Base-by-base conservation (phyloP, 2,888 invertebrate genomes). In the Lumbricus terrestris region DNA sequence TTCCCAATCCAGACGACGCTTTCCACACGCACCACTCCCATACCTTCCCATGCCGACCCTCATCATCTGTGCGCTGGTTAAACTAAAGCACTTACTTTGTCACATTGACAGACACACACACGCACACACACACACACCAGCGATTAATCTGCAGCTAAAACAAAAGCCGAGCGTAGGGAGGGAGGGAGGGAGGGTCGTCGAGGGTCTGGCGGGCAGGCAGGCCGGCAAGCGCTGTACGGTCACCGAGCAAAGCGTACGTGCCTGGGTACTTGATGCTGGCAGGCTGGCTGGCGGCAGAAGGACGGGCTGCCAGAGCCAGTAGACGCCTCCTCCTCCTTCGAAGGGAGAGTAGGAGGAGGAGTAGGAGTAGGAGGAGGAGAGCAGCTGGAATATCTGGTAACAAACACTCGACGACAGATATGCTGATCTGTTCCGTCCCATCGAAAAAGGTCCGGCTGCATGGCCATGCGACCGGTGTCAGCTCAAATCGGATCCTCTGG, bases 211-310 rank as follows among this genome's bases (percentile, higher is more conserved):
- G 29, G 42, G 42, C 47, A 1, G 47, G 47, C 69, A 20, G 13
- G n/a, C 29, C 11, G 69, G 47, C 47, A 47, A 5, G 69, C 69
- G 69, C 29, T 6, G 69, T 54, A n/a, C 69, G n/a, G 29, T 69
- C 47, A 47, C 47, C 47, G 47, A 47, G 1, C 47, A 6, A 2
- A 11, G 69, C n/a, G 69, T 69, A 69, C n/a, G 69, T n/a, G 47
- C 69, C 69, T 69, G 69, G n/a, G 69, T n/a, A 69, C 69, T 69
- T 69, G 69, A 69, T 69, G 69, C 69, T 69, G 69, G 69, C 69
- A 47, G 47, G 47, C 47, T 4, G 42, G 69, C 69, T 18, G 69
- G 69, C 69, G 69, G n/a, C 69, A 69, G 69, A 11, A 29, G 69
- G 69, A n/a, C 42, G 42, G 42, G 42, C 42, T 13, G 42, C 16